These are phyloP conservation scores for Spicauda simplicius DNA, from an alignment of 2,888 invertebrate genomes.

Conservation along the genomic window DNA sequence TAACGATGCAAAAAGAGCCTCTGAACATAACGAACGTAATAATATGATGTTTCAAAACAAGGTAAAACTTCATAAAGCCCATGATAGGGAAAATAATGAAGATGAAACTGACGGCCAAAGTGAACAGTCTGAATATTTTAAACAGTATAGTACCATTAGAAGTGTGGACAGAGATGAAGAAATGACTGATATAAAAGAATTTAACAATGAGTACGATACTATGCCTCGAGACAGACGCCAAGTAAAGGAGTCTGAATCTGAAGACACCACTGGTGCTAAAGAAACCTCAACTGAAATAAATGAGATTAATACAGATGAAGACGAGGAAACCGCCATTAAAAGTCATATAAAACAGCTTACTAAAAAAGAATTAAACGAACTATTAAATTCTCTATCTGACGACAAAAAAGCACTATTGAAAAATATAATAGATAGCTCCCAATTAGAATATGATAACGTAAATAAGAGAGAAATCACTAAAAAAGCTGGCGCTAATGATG, in stretches of 20 bases:
- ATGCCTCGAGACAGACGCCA: conserved; percentile 62
- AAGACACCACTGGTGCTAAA: conserved; percentile 24
- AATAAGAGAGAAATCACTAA: conserved; percentile 78
- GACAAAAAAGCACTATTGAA: conserved; percentile 71
- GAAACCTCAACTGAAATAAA: conserved; percentile 38
- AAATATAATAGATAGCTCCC: conserved; percentile 61
- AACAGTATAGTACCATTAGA: conserved; percentile 55
- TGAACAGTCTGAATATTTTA: conserved; percentile 51
- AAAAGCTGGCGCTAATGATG: conserved; percentile 71
- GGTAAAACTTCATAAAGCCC: conserved; percentile 4
- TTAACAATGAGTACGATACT: conserved; percentile 48
- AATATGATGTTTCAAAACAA: conserved; percentile 7
- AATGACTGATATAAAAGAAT: conserved; percentile 48
- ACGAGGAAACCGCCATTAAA: conserved; percentile 70
- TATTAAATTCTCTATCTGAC: conserved; percentile 67
- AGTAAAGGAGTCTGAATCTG: conserved; percentile 36
- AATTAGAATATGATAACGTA: conserved; percentile 45
- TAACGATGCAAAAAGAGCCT: conserved; percentile 19
- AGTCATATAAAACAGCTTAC: conserved; percentile 72
- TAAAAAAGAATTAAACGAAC: conserved; percentile 66
- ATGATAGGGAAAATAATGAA: conserved; percentile 51
- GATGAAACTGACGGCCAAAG: conserved; percentile 43
- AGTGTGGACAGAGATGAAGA: conserved; percentile 50
- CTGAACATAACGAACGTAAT: not conserved
- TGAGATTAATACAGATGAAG: conserved; percentile 50